Conservation (phyloP, 53 echinoderm and acorn worm genomes). For the Hippasteria phrygiana region DNA sequence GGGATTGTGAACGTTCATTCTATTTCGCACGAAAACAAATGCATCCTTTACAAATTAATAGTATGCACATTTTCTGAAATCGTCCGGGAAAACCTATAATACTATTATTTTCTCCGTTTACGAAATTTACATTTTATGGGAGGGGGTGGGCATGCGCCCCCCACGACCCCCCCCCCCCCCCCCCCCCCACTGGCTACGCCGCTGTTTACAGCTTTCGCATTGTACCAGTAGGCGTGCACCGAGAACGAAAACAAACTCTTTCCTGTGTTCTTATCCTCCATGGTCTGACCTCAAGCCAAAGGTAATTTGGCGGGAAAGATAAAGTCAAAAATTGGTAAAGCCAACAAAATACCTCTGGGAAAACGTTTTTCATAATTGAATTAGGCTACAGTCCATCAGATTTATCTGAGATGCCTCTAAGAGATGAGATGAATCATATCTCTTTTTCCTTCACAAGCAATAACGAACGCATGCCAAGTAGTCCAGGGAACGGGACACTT, state of each 20-base stretch:
- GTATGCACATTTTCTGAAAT: no score
- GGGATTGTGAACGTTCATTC: no score
- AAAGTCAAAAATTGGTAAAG: not conserved
- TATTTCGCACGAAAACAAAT: no score
- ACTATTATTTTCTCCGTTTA: no score
- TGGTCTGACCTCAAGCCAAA: not conserved
- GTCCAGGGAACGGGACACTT: not conserved
- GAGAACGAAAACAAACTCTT: not conserved
- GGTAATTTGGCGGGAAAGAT: conserved; percentile 19
- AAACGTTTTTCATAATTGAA: not conserved
- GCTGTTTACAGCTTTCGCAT: no score
- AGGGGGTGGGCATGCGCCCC: no score
- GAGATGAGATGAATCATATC: conserved; percentile 19
- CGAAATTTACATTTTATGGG: no score
- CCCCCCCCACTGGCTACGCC: no score
- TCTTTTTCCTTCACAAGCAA: not conserved
- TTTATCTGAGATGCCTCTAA: not conserved
- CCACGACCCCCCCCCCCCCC: no score
- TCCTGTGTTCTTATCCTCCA: not conserved
- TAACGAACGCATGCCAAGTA: not conserved
- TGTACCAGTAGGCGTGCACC: no score
- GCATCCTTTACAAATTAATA: no score
- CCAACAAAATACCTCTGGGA: not conserved
- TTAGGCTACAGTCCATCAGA: conserved; percentile 8
- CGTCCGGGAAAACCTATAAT: no score